These are phyloP conservation scores for Tapirus indicus DNA, from an alignment of 2,797 vertebrate genomes.

Conservation along the genomic window DNA sequence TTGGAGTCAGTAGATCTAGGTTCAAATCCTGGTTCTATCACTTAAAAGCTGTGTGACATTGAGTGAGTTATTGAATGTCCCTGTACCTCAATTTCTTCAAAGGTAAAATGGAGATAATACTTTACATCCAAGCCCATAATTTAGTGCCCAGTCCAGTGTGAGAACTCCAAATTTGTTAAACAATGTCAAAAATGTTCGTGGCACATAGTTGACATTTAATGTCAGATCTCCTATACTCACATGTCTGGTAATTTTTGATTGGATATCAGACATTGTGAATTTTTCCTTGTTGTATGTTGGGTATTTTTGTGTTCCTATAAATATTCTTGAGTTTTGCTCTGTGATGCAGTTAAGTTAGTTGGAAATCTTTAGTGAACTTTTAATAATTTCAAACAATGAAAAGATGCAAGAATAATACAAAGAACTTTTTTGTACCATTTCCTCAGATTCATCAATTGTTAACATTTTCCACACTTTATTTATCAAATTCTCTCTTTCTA, in stretches of 20 bases:
- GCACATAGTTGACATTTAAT: not conserved
- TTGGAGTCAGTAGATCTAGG: not conserved
- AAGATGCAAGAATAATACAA: not conserved
- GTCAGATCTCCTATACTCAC: not conserved
- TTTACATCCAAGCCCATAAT: not conserved
- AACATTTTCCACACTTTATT: not conserved
- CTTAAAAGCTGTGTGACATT: not conserved
- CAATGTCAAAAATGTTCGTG: not conserved
- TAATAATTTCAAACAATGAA: not conserved
- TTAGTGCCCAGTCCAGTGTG: not conserved
- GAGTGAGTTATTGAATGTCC: not conserved
- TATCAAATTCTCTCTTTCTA: not conserved
- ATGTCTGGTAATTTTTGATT: not conserved
- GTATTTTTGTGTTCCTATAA: not conserved
- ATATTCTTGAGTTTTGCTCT: not conserved
- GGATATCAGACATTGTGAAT: not conserved
- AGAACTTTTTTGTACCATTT: not conserved
- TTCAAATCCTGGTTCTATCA: not conserved
- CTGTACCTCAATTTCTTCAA: constrained; percentile 32
- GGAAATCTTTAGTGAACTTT: not conserved
- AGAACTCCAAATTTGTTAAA: not conserved
- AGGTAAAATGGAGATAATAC: constrained; percentile 63
- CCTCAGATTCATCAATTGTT: not conserved
- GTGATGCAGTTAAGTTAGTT: not conserved
- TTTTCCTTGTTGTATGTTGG: not conserved